Evolutionary conservation across 2,888 invertebrate species (phyloP).

Genomic region (Gymnoscelis rufifasciata): DNA sequence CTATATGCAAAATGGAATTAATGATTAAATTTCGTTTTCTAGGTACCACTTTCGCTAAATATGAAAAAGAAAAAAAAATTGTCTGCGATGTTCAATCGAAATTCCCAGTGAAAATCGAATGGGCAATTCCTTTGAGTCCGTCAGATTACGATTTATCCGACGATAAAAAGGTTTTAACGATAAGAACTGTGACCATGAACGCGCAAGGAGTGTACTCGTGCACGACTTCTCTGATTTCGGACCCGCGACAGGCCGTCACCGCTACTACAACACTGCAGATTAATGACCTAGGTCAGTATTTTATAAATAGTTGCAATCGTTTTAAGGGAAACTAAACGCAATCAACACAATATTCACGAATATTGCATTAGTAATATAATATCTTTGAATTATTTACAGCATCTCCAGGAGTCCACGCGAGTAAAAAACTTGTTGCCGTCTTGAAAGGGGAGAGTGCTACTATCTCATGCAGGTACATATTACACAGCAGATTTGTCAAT

Average conservation of each 20-base stretch:
- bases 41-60: constrained; percentile 2
- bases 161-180: constrained; percentile 10
- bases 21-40: no score
- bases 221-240: constrained; percentile 7
- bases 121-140: constrained; percentile 8
- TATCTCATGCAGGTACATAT: no score
- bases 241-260: constrained; percentile 1
- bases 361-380: no score
- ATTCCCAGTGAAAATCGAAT: constrained; percentile 8
- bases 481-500: no score
- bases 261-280: constrained; percentile 8
- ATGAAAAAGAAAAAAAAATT: constrained; percentile 4
- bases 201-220: constrained; percentile 11
- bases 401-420: no score
- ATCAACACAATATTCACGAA: no score
- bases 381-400: no score
- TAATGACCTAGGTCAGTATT: constrained; percentile 9
- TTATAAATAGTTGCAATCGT: no score
- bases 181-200: constrained; percentile 6
- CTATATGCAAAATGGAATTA: no score
- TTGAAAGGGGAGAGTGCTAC: no score
- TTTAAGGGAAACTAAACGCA: no score
- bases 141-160: constrained; percentile 5
- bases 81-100: constrained; percentile 1
- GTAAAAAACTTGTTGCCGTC: no score